These are phyloP conservation scores for Campopleginae sp. DNA, from an alignment of 2,888 invertebrate genomes.

Conservation along the genomic window DNA sequence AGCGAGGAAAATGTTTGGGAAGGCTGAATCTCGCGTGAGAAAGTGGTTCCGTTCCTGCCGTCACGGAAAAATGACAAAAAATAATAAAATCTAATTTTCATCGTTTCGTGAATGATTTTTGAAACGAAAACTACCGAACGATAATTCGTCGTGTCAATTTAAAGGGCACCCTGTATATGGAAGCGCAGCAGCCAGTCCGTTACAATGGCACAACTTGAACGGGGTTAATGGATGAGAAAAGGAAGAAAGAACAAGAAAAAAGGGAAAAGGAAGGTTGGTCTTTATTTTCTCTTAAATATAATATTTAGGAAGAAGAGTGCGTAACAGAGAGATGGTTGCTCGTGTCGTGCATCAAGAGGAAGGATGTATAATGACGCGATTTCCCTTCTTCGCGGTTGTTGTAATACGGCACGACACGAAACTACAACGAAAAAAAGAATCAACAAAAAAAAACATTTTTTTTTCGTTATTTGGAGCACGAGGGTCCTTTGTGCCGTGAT, in stretches of 20 bases:
- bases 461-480: slow-evolving; percentile 31
- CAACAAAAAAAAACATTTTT: slow-evolving; percentile 7
- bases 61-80: no score
- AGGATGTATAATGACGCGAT: slow-evolving; percentile 39
- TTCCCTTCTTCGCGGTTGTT: slow-evolving; percentile 28
- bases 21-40: no score
- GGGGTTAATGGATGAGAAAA: slow-evolving; percentile 67
- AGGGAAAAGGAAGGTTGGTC: slow-evolving; percentile 33
- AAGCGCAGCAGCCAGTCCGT: slow-evolving; percentile 56
- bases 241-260: slow-evolving; percentile 28
- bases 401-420: neutral
- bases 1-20: no score
- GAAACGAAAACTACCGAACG: no score
- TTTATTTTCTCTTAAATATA: slow-evolving; percentile 41
- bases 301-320: slow-evolving; percentile 50
- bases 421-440: neutral
- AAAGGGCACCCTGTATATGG: neutral
- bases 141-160: neutral
- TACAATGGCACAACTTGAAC: slow-evolving; percentile 62
- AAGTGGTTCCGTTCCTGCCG: no score
- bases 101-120: no score
- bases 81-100: no score
- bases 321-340: slow-evolving; percentile 38
- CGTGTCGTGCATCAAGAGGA: slow-evolving; percentile 11
- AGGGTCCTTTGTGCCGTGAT: slow-evolving; percentile 48